Percentiles rank a stretch among this genome's conserved stretches.
These are phyloP conservation scores for Macrobrachium nipponense DNA, from an alignment of 1,140 invertebrate genomes.

Conservation along the genomic window DNA sequence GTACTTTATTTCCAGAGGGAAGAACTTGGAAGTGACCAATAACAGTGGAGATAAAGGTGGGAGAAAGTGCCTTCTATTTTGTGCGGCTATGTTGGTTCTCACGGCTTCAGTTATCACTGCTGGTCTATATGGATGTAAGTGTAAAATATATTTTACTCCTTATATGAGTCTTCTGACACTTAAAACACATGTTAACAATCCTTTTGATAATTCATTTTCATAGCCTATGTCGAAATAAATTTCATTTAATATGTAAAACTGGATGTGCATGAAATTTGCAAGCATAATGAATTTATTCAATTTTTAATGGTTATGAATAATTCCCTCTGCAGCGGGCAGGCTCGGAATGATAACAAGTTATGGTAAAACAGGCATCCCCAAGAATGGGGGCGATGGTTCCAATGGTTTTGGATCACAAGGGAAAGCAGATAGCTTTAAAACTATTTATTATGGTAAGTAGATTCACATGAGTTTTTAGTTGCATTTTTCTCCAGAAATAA, in stretches of 20 bases:
- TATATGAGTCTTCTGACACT: neutral
- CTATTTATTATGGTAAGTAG: too few species aligned
- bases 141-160: neutral
- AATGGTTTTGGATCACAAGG: too few species aligned
- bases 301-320: too few species aligned
- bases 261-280: too few species aligned
- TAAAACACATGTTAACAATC: neutral
- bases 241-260: neutral
- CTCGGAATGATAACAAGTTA: too few species aligned
- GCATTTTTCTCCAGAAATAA: too few species aligned
- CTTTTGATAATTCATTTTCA: neutral
- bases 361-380: too few species aligned
- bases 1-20: constrained; percentile 33
- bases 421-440: too few species aligned
- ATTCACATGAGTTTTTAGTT: too few species aligned
- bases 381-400: too few species aligned
- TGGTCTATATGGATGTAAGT: constrained; percentile 50
- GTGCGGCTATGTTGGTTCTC: constrained; percentile 45
- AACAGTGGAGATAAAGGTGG: constrained; percentile 31
- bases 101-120: constrained; percentile 44
- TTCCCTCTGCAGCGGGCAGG: too few species aligned
- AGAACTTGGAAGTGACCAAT: constrained; percentile 52
- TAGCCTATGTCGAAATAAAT: neutral
- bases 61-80: constrained; percentile 41
- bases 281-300: too few species aligned